These are phyloP conservation scores for Corydoras maculifer DNA, from an alignment of 2,113 vertebrate species.

Conservation along the genomic window DNA sequence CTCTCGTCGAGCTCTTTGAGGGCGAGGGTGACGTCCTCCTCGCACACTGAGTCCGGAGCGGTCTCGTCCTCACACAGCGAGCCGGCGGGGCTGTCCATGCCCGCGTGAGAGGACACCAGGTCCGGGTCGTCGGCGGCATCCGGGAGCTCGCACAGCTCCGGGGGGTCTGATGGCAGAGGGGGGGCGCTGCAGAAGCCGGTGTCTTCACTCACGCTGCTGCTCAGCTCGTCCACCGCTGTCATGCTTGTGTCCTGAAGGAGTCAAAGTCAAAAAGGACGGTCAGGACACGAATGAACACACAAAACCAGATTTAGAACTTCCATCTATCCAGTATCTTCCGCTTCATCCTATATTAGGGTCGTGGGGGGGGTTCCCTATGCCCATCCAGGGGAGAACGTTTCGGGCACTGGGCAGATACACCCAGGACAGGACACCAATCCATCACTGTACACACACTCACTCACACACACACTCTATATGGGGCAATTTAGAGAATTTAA, in stretches of 20 bases:
- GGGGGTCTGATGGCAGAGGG: constrained; percentile 71
- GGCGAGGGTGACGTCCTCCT: constrained; percentile 91
- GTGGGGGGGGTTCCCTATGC: no score
- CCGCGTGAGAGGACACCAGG: constrained; percentile 59
- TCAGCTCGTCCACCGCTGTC: constrained; percentile 80
- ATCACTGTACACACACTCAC: no score
- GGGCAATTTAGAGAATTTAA: no score
- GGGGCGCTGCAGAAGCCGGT: constrained; percentile 77
- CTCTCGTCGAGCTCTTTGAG: constrained; percentile 92
- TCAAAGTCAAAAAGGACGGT: constrained; percentile 35
- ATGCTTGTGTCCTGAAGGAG: constrained; percentile 65
- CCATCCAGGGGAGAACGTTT: no score
- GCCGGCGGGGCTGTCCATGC: constrained; percentile 76
- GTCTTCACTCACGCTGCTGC: constrained; percentile 84
- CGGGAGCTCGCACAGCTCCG: constrained; percentile 72
- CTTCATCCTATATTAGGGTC: no score
- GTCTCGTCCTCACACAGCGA: constrained; percentile 79
- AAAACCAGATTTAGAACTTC: no score
- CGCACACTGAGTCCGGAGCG: constrained; percentile 80
- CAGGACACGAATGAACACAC: not conserved
- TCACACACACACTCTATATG: no score
- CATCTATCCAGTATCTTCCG: no score
- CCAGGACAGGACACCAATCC: no score
- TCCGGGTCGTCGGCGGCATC: constrained; percentile 70
- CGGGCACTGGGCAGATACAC: no score